Evolutionary conservation across 2,113 vertebrate species (phyloP), one percentile per base, ranked within the genome.

Genomic region (Cacatua alba): DNA sequence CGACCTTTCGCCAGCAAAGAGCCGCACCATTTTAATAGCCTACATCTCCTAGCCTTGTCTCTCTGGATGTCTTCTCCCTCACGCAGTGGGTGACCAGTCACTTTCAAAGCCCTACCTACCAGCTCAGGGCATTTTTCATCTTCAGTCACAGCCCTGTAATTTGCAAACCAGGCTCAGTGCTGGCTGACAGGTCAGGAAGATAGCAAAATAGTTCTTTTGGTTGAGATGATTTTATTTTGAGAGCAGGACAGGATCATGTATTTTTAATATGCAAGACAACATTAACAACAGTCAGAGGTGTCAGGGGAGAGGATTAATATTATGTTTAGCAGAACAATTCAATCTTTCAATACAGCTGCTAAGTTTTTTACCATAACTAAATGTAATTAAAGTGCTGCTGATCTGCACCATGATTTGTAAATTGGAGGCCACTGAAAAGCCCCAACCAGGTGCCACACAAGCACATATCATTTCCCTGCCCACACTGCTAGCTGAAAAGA

Each of bases 251-350:
- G 57, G 70, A 80, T 75, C 68, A 89, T 95, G 77, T 57, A 94
- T 93, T 93, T 97, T 97, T 97, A 97, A 96, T 96, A 93, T 72
- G 83, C 82, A 95, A 86, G 93, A 87, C 87, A 95, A 84, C 83
- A 94, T 96, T 93, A 96, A 78, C 88, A 95, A 67, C 86, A 60
- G 85, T 94, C 72, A 92, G 79, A 62, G 59, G 71, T 74, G 91
- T 85, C 93, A 94, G 90, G 79, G 72, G 94, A 97, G 81, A 92
- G 86, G 86, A 97, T 87, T 94, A 95, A 95, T 94, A 91, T 57
- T 92, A 82, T 82, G 72, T 82, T 95, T 97, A 2, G 0, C 29
- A 59, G 80, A 95, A 81, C 52, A 86, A 75, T 90, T 95, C 31
- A 67, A 64, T 94, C 57, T 82, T 88, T 79, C 95, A 95, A 68